These are phyloP conservation scores for Megalonaias nervosa DNA, from an alignment of 1,140 invertebrate species.

Conservation along the genomic window DNA sequence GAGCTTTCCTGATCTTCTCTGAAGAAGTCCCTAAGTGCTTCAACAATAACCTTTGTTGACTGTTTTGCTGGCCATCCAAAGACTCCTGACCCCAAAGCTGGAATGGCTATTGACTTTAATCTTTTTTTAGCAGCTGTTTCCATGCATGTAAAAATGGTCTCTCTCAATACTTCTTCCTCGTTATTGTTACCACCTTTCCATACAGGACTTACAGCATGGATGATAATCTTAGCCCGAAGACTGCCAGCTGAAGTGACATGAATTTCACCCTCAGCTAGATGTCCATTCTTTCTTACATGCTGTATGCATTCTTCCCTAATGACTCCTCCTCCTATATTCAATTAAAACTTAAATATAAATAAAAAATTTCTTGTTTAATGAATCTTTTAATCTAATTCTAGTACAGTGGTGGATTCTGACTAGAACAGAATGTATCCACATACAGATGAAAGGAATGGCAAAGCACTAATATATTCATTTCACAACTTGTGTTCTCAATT, in stretches of 20 bases:
- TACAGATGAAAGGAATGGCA: no score
- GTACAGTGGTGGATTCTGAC: no score
- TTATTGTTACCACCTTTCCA: slow-evolving; percentile 22
- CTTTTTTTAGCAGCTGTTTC: slow-evolving; percentile 10
- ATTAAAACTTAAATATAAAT: no score
- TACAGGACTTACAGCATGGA: slow-evolving; percentile 27
- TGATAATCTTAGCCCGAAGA: slow-evolving; percentile 12
- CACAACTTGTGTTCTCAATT: no score
- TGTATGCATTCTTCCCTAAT: slow-evolving; percentile 6
- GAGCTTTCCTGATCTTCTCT: background rate
- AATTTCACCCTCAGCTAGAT: slow-evolving; percentile 10
- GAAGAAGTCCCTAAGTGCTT: slow-evolving; percentile 26
- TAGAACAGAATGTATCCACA: no score
- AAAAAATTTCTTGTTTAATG: no score
- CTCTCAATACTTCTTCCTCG: slow-evolving; percentile 14
- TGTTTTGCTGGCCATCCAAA: slow-evolving; percentile 4
- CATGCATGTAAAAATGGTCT: slow-evolving; percentile 20
- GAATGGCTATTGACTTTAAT: slow-evolving; percentile 31
- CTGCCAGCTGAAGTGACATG: slow-evolving; percentile 12
- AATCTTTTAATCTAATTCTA: no score
- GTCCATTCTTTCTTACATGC: slow-evolving; percentile 2
- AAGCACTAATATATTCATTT: no score
- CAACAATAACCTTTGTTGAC: slow-evolving; percentile 14
- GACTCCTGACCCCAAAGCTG: slow-evolving; percentile 34
- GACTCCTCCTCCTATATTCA: slow-evolving; percentile 11